Percentiles rank a stretch among this genome's conserved stretches.
These are phyloP conservation scores for Eurytoma californica DNA, from an alignment of 2,888 invertebrate species.

Conservation along the genomic window DNA sequence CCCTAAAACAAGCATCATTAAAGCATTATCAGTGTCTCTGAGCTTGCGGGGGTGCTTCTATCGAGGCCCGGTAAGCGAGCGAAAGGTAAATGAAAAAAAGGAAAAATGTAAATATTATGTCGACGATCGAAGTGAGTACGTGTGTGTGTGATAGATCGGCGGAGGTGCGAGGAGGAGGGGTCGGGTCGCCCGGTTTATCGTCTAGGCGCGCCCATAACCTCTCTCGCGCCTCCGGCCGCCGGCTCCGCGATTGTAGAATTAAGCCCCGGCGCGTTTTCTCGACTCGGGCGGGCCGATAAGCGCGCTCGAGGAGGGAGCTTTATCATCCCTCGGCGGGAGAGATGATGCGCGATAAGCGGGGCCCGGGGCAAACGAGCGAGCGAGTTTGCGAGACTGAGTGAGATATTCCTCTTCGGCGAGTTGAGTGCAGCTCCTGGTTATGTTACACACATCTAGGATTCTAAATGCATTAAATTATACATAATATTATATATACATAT, in stretches of 20 bases:
- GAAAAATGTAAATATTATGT: slow-evolving; percentile 43
- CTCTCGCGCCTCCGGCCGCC: slow-evolving; percentile 12
- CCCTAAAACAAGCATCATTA: not conserved
- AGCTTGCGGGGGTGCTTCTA: slow-evolving; percentile 1
- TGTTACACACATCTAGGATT: slow-evolving; percentile 40
- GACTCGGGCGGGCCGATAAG: slow-evolving; percentile 42
- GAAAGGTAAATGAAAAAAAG: not conserved
- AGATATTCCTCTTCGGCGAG: slow-evolving; percentile 34
- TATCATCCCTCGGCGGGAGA: slow-evolving; percentile 43
- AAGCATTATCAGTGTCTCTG: slow-evolving; percentile 32
- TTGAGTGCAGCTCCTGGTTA: slow-evolving; percentile 39
- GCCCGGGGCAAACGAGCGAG: slow-evolving; percentile 34
- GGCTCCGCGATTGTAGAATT: slow-evolving; percentile 45
- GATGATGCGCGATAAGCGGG: slow-evolving; percentile 51
- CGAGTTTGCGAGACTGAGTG: slow-evolving; percentile 15
- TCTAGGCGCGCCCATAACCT: slow-evolving; percentile 9
- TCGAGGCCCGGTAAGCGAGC: slow-evolving; percentile 13
- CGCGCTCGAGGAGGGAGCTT: slow-evolving; percentile 17
- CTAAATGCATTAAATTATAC: slow-evolving; percentile 56
- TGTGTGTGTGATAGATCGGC: slow-evolving; percentile 10
- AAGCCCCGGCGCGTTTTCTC: slow-evolving; percentile 40
- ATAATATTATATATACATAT: slow-evolving; percentile 65
- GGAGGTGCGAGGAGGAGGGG: slow-evolving; percentile 4
- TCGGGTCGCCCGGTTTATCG: slow-evolving; percentile 3
- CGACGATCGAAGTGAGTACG: slow-evolving; percentile 37